A percentile compares a stretch with the other conserved stretches of the same genome.
Evolutionary conservation across 2,113 vertebrate species (phyloP).

Genomic region (Pteropus alecto): DNA sequence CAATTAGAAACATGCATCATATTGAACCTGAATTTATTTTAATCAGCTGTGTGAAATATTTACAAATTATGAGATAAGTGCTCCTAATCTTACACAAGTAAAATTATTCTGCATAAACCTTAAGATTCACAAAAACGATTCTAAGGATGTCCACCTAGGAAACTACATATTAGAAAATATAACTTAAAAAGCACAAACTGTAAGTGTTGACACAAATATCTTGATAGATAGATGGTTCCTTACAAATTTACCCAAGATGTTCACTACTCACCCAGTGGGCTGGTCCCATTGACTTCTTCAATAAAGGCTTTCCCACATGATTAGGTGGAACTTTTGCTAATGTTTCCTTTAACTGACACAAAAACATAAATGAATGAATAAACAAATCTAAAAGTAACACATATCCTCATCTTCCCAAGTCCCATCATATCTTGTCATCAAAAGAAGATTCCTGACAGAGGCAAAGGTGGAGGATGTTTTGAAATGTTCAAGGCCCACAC

Average conservation of each 20-base stretch:
- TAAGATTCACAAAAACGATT: slow-evolving; percentile 31
- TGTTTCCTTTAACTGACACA: slow-evolving; percentile 94
- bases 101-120: slow-evolving; percentile 26
- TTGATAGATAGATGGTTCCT: not conserved
- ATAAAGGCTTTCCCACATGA: slow-evolving; percentile 92
- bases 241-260: not conserved
- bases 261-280: slow-evolving; percentile 91
- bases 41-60: slow-evolving; percentile 39
- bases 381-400: slow-evolving; percentile 18
- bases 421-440: slow-evolving; percentile 69
- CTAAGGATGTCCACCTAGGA: not conserved
- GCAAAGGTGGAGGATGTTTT: slow-evolving; percentile 56
- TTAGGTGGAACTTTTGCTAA: slow-evolving; percentile 91
- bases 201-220: not conserved
- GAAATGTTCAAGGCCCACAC: slow-evolving; percentile 53
- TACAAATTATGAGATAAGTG: slow-evolving; percentile 36
- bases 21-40: slow-evolving; percentile 27
- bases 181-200: not conserved
- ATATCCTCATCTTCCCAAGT: slow-evolving; percentile 62
- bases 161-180: not conserved
- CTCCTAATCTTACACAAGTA: not conserved
- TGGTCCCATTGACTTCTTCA: slow-evolving; percentile 94
- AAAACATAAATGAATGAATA: slow-evolving; percentile 69
- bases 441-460: slow-evolving; percentile 70
- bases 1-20: slow-evolving; percentile 37